phyloP scores from a whole-genome alignment of 2,797 vertebrate species.

The Neostethus bicornis region DNA sequence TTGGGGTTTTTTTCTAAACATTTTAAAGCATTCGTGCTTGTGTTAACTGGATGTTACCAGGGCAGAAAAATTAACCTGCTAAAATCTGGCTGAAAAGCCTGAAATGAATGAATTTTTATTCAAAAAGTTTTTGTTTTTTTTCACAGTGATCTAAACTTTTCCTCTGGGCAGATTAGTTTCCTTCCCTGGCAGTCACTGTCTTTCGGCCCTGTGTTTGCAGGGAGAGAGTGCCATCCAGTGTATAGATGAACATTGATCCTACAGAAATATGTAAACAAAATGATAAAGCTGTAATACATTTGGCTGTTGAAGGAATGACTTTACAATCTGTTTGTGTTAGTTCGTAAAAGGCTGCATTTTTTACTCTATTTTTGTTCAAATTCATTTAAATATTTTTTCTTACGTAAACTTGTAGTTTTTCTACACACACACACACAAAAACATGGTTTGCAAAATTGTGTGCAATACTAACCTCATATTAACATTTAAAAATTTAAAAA shows the following conservation, averaged over 20 bases:
- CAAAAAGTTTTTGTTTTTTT: conserved; percentile 11
- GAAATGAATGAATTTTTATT: conserved; percentile 7
- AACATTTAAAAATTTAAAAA: too few relatives aligned
- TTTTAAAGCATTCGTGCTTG: conserved; percentile 9
- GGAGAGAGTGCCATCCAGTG: conserved; percentile 66
- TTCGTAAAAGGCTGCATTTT: too few relatives aligned
- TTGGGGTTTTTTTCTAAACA: conserved; percentile 12
- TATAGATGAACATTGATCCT: conserved; percentile 28
- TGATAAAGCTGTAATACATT: conserved; percentile 5
- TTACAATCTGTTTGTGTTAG: not conserved
- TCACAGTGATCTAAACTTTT: conserved; percentile 9
- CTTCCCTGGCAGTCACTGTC: conserved; percentile 38
- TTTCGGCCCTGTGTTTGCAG: conserved; percentile 38
- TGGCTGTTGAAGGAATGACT: conserved; percentile 5
- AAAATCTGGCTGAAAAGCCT: conserved; percentile 33
- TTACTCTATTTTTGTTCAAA: too few relatives aligned
- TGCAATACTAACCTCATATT: too few relatives aligned
- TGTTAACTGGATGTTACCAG: conserved; percentile 42
- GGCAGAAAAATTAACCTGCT: conserved; percentile 29
- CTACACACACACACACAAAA: too few relatives aligned
- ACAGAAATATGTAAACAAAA: conserved; percentile 26
- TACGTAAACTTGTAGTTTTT: too few relatives aligned
- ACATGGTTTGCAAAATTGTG: too few relatives aligned
- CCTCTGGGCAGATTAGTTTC: conserved; percentile 29
- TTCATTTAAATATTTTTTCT: too few relatives aligned